phyloP scores from a whole-genome alignment of 2,113 vertebrate genomes.

The Tylochromis polylepis region DNA sequence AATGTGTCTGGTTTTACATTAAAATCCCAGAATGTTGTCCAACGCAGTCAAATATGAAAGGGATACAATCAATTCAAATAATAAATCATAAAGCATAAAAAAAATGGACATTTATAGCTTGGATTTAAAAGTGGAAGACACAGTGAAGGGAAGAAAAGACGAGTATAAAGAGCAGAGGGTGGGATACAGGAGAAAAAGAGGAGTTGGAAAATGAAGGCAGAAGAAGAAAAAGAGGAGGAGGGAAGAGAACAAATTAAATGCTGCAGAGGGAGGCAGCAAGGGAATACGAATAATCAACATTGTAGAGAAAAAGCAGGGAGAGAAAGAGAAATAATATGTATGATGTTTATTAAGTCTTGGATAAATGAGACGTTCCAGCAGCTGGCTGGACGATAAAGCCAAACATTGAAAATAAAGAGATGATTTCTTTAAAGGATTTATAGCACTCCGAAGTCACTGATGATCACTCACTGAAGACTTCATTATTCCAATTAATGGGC shows the following conservation, averaged over 20 bases:
- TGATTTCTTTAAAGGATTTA: constrained; percentile 68
- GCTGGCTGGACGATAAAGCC: constrained; percentile 48
- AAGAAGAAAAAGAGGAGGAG: not conserved
- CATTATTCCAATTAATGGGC: constrained; percentile 77
- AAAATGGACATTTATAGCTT: not conserved
- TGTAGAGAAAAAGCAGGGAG: not conserved
- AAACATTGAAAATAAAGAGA: constrained; percentile 68
- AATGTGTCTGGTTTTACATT: not conserved
- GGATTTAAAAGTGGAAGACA: not conserved
- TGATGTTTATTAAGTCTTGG: constrained; percentile 64
- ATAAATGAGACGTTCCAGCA: constrained; percentile 66
- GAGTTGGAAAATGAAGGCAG: not conserved
- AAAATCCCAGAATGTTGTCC: not conserved
- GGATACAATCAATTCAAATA: not conserved
- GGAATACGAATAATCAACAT: not conserved
- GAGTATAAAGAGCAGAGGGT: not conserved
- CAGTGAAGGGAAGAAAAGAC: not conserved
- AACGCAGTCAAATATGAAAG: not conserved
- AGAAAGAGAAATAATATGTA: constrained; percentile 12
- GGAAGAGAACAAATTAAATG: not conserved
- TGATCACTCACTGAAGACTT: constrained; percentile 72
- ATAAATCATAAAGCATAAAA: not conserved
- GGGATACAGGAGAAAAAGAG: not conserved
- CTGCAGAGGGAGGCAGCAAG: not conserved
- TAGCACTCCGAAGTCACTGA: constrained; percentile 54